Percentiles rank a stretch among this genome's conserved stretches.
Conservation (phyloP, 2,797 vertebrate species). For the Ctenopoma multispine region DNA sequence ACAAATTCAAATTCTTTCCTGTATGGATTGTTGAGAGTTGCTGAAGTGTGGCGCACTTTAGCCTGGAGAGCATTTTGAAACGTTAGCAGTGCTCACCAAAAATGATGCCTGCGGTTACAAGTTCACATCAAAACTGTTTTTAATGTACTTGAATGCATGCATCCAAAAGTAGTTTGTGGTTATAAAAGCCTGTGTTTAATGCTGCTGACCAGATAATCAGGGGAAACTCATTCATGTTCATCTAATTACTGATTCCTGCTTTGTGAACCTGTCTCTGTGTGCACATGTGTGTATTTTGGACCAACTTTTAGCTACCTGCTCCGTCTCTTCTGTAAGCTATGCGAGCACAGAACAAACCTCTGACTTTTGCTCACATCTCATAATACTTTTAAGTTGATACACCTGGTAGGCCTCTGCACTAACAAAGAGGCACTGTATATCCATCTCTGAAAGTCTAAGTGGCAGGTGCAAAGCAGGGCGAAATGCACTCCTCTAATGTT, state of each 20-base stretch:
- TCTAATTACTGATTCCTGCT: background rate
- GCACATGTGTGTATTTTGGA: background rate
- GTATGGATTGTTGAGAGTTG: slow-evolving; percentile 74
- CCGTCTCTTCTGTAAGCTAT: slow-evolving; percentile 32
- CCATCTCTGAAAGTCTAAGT: slow-evolving; percentile 30
- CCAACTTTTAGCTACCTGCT: slow-evolving; percentile 6
- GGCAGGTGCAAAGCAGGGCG: slow-evolving; percentile 31
- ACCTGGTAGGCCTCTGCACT: slow-evolving; percentile 39
- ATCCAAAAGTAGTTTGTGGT: slow-evolving; percentile 22
- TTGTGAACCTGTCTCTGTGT: background rate
- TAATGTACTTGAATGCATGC: slow-evolving; percentile 18
- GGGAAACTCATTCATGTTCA: slow-evolving; percentile 25
- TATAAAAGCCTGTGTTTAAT: slow-evolving; percentile 14
- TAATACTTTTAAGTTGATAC: slow-evolving; percentile 57
- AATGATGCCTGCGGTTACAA: slow-evolving; percentile 31
- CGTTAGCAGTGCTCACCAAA: slow-evolving; percentile 31
- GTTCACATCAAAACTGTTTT: slow-evolving; percentile 20
- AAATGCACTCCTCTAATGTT: slow-evolving; percentile 42
- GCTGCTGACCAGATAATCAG: slow-evolving; percentile 31
- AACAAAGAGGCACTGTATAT: slow-evolving; percentile 55
- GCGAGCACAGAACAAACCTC: slow-evolving; percentile 24
- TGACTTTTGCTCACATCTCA: slow-evolving; percentile 42
- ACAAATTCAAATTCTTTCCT: slow-evolving; percentile 78
- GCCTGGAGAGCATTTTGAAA: slow-evolving; percentile 51
- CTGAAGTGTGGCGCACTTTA: slow-evolving; percentile 64